A percentile compares a stretch with the other conserved stretches of the same genome.
phyloP scores from a whole-genome alignment of 2,113 vertebrate species.

The Aplodontia rufa region DNA sequence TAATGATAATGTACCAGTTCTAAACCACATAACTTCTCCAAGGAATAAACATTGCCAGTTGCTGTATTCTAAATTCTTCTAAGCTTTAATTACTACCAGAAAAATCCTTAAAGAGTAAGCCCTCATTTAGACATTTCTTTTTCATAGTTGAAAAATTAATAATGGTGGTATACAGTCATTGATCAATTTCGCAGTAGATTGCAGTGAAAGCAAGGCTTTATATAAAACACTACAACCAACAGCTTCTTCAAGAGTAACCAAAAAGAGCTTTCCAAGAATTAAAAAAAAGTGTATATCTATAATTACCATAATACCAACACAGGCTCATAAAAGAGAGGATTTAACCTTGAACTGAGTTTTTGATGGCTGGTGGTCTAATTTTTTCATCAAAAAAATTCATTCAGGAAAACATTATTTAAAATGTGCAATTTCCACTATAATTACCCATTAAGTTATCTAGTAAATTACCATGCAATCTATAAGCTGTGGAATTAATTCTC shows the following conservation, averaged over 20 bases:
- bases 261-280: not conserved
- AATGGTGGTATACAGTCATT: not conserved
- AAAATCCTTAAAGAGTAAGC: constrained; percentile 19
- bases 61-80: constrained; percentile 32
- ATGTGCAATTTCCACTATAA: constrained; percentile 64
- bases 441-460: constrained; percentile 77
- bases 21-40: not conserved
- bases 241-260: not conserved
- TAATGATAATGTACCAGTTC: constrained; percentile 10
- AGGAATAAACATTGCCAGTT: not conserved
- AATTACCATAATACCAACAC: not conserved
- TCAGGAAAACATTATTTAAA: constrained; percentile 66
- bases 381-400: constrained; percentile 52
- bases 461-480: constrained; percentile 76
- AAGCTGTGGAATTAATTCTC: constrained; percentile 74
- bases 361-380: not conserved
- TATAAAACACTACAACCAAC: not conserved
- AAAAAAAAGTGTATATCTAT: not conserved
- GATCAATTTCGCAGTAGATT: not conserved
- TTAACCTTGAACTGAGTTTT: constrained; percentile 56
- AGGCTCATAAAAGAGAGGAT: constrained; percentile 2
- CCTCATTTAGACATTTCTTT: constrained; percentile 5
- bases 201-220: not conserved
- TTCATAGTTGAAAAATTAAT: constrained; percentile 15
- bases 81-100: constrained; percentile 25